phyloP scores from a whole-genome alignment of 53 echinoderm and acorn worm genomes.

The Holothuria scabra region DNA sequence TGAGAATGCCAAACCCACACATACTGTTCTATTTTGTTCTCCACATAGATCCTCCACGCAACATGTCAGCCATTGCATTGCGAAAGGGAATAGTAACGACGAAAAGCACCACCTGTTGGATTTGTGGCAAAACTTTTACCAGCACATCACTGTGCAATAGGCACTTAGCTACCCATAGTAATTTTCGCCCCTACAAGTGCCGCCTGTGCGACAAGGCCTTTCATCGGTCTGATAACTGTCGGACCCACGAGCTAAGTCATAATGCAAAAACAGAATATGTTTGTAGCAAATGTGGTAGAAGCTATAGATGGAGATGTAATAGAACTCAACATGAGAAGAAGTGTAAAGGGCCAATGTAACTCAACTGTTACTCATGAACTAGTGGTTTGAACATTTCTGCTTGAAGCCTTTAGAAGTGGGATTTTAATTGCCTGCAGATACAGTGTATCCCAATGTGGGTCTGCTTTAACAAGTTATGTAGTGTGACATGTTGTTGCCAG shows the following conservation, averaged over 20 bases:
- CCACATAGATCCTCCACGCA: background rate
- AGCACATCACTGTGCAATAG: slow-evolving; percentile 34
- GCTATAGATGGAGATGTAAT: slow-evolving; percentile 31
- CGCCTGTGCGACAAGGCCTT: slow-evolving; percentile 34
- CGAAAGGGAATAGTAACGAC: too few species aligned
- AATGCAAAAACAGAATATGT: background rate
- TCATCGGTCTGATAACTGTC: slow-evolving; percentile 24
- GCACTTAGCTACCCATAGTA: slow-evolving; percentile 24
- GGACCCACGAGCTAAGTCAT: slow-evolving; percentile 26
- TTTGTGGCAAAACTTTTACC: slow-evolving; percentile 40
- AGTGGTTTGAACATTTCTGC: too few species aligned
- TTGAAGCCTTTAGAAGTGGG: too few species aligned
- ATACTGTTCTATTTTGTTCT: background rate
- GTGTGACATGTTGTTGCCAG: too few species aligned
- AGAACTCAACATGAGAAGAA: slow-evolving; percentile 12
- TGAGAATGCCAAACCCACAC: background rate
- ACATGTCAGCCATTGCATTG: too few species aligned
- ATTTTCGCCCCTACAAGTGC: slow-evolving; percentile 38
- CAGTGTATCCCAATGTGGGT: too few species aligned
- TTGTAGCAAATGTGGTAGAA: slow-evolving; percentile 15
- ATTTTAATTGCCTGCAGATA: too few species aligned
- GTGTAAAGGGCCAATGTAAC: background rate
- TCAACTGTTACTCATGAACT: too few species aligned
- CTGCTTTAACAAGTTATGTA: too few species aligned
- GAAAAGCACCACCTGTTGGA: slow-evolving; percentile 27